Base-by-base conservation (phyloP, 1,140 invertebrate genomes). In the Bombus balteatus region DNA sequence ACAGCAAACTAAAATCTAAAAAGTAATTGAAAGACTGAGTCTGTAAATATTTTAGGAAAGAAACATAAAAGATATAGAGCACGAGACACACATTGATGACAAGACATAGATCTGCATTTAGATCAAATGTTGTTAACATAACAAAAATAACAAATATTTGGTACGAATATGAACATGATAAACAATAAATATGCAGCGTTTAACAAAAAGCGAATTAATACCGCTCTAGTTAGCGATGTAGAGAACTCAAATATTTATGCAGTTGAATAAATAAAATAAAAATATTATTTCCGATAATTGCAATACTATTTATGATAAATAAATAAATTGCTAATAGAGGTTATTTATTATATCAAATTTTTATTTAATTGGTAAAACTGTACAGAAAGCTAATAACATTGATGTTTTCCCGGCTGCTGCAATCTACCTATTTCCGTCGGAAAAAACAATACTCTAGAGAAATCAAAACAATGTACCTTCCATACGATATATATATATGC, bases 371-470 rank as follows among this genome's bases (percentile, higher is more conserved):
- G 32, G 0, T 43, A 22, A 53, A 53, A 8, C 47, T 22, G 6
- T 53, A 53, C 47, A 53, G 6, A 22, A 53, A 22, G 15, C 13
- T 22, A 15, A 37, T 43, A 47, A 39, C 34, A 37, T 75, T 75
- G 57, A 28, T 43, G 34, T 66, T 83, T 65, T 34, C 28, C 73
- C 70, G 41, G 13, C n/a, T 81, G 32, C 22, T 32, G 5, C 39
- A 28, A 34, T 47, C 53, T 34, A n/a, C 47, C 53, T 43, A 39
- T 66, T 57, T 65, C 10, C 43, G 0, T 9, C 43, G 53, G 2
- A 41, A 73, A 82, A 66, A 82, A 73, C 43, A n/a, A 74, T 66
- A 47, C 81, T 75, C 81, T 25, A 47, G 81, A 83, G 81, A 66
- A 83, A 83, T 83, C 72, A 76, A 34, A 10, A n/a, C 59, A 37